Evolutionary conservation across 2,113 vertebrate species (phyloP).

Genomic region (Xyrauchen texanus): DNA sequence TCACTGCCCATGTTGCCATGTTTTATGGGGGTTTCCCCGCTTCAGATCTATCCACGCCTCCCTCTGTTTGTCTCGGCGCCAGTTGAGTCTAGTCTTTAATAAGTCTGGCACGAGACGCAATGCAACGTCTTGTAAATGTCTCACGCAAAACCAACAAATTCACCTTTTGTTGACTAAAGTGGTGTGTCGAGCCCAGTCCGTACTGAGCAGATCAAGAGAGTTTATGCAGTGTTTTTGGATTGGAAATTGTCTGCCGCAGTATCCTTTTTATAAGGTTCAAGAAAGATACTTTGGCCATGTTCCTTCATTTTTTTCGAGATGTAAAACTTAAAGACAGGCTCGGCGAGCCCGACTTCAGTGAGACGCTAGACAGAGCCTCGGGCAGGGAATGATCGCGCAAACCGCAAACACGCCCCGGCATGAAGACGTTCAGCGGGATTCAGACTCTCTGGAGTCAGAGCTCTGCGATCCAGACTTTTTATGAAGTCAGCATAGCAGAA

Average conservation of each 20-base stretch:
- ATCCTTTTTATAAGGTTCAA: not conserved
- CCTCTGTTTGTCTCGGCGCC: conserved; percentile 68
- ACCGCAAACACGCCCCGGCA: conserved; percentile 73
- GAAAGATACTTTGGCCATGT: not conserved
- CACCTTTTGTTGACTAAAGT: conserved; percentile 40
- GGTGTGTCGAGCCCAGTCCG: conserved; percentile 31
- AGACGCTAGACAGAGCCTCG: conserved; percentile 70
- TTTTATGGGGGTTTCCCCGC: conserved; percentile 12
- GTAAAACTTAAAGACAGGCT: not conserved
- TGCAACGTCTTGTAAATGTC: conserved; percentile 46
- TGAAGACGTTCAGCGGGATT: conserved; percentile 62
- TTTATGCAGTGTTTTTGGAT: not conserved
- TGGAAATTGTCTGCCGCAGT: not conserved
- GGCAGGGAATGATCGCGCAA: conserved; percentile 63
- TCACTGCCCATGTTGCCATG: conserved; percentile 22
- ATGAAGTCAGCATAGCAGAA: conserved; percentile 68
- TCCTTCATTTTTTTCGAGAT: not conserved
- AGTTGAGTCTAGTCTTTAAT: conserved; percentile 61
- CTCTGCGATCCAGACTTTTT: conserved; percentile 72
- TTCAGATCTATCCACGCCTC: conserved; percentile 55
- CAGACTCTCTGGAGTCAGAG: conserved; percentile 74
- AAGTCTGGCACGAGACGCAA: conserved; percentile 55
- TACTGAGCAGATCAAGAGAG: not conserved
- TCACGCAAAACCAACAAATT: conserved; percentile 52
- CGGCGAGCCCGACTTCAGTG: conserved; percentile 52